Evolutionary conservation across 2,797 vertebrate genomes (phyloP).

Genomic region (Alectoris magna): DNA sequence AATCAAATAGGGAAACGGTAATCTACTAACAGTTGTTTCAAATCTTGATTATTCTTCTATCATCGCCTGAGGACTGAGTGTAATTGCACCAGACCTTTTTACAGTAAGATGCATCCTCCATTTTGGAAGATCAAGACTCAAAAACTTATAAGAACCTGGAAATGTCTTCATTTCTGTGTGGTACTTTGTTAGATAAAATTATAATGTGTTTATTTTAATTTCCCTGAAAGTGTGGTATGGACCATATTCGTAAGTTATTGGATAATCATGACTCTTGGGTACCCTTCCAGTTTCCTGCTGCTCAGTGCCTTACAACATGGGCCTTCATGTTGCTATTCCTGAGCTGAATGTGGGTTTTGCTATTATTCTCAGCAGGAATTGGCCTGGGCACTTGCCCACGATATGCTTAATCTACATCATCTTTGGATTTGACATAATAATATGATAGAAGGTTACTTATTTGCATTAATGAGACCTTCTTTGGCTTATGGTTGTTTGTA

Average conservation of each 20-base stretch:
- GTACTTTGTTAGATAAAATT: not conserved
- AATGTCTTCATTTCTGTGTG: not conserved
- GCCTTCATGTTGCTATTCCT: not conserved
- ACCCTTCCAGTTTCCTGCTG: not conserved
- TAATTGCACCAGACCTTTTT: not conserved
- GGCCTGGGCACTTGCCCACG: not conserved
- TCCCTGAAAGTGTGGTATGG: not conserved
- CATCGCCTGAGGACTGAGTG: not conserved
- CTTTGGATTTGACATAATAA: not conserved
- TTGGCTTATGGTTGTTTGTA: not conserved
- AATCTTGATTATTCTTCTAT: not conserved
- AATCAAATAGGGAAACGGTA: not conserved
- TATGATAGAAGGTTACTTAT: not conserved
- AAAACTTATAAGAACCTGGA: not conserved
- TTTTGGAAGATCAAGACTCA: not conserved
- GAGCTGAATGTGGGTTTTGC: not conserved
- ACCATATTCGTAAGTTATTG: not conserved
- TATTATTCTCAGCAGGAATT: not conserved
- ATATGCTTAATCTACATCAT: not conserved
- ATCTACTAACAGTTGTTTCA: not conserved
- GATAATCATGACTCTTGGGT: not conserved
- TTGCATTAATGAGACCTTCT: not conserved
- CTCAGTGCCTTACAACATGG: not conserved
- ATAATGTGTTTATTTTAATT: not conserved
- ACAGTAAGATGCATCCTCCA: not conserved